phyloP scores from a whole-genome alignment of 2,113 vertebrate genomes.

The Sylvietta virens region DNA sequence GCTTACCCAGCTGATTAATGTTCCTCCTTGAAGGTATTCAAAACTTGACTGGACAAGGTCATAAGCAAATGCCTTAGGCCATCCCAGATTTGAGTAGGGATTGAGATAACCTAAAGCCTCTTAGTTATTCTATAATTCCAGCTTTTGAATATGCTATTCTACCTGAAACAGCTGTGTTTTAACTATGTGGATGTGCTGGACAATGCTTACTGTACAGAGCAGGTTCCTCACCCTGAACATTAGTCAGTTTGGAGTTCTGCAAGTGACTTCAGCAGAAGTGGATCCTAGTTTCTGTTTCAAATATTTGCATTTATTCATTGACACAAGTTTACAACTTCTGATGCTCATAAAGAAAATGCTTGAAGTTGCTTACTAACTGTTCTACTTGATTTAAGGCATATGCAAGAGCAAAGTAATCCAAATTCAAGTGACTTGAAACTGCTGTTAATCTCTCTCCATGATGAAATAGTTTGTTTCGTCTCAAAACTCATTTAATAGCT shows the following conservation, averaged over 20 bases:
- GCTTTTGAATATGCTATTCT: background rate
- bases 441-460: background rate
- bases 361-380: background rate
- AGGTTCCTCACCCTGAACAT: background rate
- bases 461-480: background rate
- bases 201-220: background rate
- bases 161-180: background rate
- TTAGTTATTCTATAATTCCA: background rate
- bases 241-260: background rate
- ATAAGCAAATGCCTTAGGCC: background rate
- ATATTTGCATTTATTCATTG: background rate
- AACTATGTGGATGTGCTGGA: background rate
- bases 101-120: background rate
- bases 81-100: background rate
- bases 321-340: background rate
- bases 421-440: background rate
- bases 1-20: background rate
- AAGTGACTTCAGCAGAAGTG: background rate
- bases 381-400: background rate
- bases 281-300: background rate
- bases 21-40: background rate
- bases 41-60: background rate
- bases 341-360: background rate
- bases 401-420: background rate
- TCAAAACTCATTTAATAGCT: background rate